phyloP scores from a whole-genome alignment of 2,797 vertebrate genomes.

The Microcaecilia unicolor region DNA sequence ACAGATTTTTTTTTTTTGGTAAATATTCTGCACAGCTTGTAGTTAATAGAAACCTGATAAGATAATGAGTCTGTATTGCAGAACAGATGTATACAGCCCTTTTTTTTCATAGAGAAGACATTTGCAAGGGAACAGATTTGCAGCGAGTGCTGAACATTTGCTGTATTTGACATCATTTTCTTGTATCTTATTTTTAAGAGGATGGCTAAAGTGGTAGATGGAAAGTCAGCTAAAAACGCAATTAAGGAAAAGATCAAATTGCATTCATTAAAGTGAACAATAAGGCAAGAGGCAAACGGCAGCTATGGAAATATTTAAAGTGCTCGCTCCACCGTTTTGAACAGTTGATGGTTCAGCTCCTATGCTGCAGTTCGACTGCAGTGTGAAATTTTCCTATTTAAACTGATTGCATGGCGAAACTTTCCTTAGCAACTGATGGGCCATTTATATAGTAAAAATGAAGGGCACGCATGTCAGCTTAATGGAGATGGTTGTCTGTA shows the following conservation, averaged over 20 bases:
- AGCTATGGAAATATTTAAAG: no score
- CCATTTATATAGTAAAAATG: no score
- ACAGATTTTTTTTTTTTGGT: constrained; percentile 7
- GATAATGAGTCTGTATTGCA: constrained; percentile 27
- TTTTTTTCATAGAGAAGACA: constrained; percentile 24
- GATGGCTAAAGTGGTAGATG: constrained; percentile 2
- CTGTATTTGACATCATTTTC: constrained; percentile 16
- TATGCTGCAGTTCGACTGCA: no score
- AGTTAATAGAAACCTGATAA: constrained; percentile 28
- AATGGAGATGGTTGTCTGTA: no score
- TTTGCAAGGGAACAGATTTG: constrained; percentile 13
- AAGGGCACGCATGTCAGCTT: no score
- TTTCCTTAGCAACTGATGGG: no score
- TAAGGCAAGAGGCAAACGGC: neutral
- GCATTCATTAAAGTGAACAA: neutral
- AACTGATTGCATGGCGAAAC: no score
- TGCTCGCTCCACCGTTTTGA: no score
- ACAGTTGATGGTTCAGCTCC: no score
- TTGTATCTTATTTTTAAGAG: constrained; percentile 6
- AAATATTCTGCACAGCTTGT: constrained; percentile 18
- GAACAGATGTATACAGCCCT: constrained; percentile 21
- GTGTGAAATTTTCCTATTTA: no score
- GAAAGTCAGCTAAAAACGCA: constrained; percentile 10
- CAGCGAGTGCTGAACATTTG: constrained; percentile 16
- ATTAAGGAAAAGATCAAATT: constrained; percentile 9